Evolutionary conservation across 2,797 vertebrate species (phyloP), one percentile per base, ranked within the genome.

Genomic region (Silurus aristotelis): DNA sequence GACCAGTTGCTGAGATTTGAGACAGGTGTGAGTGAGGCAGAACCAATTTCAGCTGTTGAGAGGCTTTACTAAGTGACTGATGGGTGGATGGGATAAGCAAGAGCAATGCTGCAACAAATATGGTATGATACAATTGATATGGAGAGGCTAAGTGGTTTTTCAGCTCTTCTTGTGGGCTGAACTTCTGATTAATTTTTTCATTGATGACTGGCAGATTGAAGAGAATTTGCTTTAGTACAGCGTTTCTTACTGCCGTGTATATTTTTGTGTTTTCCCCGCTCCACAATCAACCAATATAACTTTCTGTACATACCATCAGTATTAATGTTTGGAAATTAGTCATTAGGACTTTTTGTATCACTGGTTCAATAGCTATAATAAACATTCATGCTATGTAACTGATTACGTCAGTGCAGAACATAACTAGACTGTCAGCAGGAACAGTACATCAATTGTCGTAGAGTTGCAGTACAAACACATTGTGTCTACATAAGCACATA

Each of bases 11-110:
- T 82, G 84, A 55, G 31, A 58, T 43, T n/a, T 63, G 25, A 75
- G 70, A 67, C 84, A 85, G 84, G 46, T 85, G 84, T 67, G 27
- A 66, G 46, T 75, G 78, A 19, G 68, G 79, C 31, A 52, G 78
- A 85, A 85, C 79, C 25, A 82, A 76, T 82, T 80, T 81, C 78
- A 85, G 79, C 84, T 85, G 84, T 75, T 58, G 66, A 55, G 25
- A 64, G 79, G 78, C 61, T 85, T 85, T 85, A 73, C 48, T 55
- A 22, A 75, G 72, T 75, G n/a, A 75, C 72, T 55, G 48, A 27
- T 75, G 48, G 48, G 6, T 56, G 13, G 14, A 55, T 27, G n/a
- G 48, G n/a, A 55, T 75, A 75, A 75, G n/a, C n/a, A 55, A 25
- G 72, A 25, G n/a, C 71, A 75, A 55, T 75, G 48, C 22, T 19